A percentile compares a stretch with the other conserved stretches of the same genome.
Evolutionary conservation across 2,113 vertebrate genomes (phyloP).

Genomic region (Pristiophorus japonicus): DNA sequence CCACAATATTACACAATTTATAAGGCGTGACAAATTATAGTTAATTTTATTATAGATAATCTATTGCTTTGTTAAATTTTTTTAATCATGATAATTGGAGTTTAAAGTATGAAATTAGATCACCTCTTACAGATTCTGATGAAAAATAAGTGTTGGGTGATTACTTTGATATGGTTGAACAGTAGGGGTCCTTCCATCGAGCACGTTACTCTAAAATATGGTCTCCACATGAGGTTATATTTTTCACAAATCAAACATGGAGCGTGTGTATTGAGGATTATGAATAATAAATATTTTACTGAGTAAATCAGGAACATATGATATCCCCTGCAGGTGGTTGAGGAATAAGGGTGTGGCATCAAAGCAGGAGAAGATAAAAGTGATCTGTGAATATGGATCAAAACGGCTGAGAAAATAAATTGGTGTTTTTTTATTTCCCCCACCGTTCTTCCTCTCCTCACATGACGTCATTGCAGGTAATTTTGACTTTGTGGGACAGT

Average conservation of each 20-base stretch:
- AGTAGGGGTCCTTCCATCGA: neutral
- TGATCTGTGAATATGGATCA: neutral
- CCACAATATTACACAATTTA: neutral
- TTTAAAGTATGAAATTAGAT: slow-evolving; percentile 7
- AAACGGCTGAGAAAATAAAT: neutral
- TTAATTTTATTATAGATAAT: neutral
- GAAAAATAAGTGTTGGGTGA: neutral
- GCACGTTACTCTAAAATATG: neutral
- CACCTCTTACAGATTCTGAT: neutral
- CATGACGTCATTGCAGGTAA: too few relatives aligned
- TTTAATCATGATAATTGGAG: neutral
- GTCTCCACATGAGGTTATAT: neutral
- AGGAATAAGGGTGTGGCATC: neutral
- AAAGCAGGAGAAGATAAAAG: neutral
- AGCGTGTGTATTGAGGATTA: neutral
- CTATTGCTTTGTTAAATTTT: neutral
- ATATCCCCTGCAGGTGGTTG: neutral
- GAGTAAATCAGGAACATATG: neutral
- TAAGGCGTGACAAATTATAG: neutral
- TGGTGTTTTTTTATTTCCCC: neutral
- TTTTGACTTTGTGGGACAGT: too few relatives aligned
- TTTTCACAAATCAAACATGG: neutral
- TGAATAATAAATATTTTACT: neutral
- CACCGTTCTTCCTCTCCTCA: neutral
- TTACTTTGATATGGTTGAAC: neutral